A percentile compares a stretch with the other conserved stretches of the same genome.
Evolutionary conservation across 2,113 vertebrate species (phyloP).

Genomic region (Melanocharis versteri): DNA sequence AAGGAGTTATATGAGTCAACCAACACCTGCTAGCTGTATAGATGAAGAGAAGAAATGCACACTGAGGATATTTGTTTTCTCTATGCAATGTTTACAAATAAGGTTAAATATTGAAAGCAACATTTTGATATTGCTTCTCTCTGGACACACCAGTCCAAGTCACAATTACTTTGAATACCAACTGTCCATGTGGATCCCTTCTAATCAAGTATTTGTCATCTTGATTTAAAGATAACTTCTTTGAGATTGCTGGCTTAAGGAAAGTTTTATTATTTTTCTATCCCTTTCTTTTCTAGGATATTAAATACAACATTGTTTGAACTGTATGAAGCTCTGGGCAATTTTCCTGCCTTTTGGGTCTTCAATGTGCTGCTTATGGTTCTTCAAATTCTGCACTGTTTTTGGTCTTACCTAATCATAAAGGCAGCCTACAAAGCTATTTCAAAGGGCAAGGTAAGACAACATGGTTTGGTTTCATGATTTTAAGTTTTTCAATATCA

Average conservation of each 20-base stretch:
- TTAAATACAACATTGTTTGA: constrained; percentile 93
- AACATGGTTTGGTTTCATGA: not conserved
- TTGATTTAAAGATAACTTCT: not conserved
- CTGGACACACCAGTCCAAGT: not conserved
- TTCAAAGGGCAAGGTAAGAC: constrained; percentile 93
- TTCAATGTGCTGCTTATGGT: constrained; percentile 88
- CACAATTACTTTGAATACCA: not conserved
- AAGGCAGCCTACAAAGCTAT: constrained; percentile 90
- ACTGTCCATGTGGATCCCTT: not conserved
- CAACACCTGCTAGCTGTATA: not conserved
- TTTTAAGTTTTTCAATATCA: not conserved
- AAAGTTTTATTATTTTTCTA: not conserved
- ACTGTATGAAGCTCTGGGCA: constrained; percentile 95
- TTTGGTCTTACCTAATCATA: constrained; percentile 95
- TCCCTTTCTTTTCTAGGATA: constrained; percentile 78
- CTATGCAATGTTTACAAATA: not conserved
- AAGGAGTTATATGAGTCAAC: not conserved
- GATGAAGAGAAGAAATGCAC: not conserved
- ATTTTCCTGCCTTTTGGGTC: constrained; percentile 93
- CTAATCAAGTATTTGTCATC: not conserved
- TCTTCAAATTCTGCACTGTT: constrained; percentile 88
- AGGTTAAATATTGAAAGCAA: not conserved
- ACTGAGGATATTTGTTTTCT: not conserved
- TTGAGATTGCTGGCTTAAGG: not conserved
- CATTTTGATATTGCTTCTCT: not conserved